Base-by-base conservation (phyloP, 2,888 invertebrate species). In the Erannis defoliaria region DNA sequence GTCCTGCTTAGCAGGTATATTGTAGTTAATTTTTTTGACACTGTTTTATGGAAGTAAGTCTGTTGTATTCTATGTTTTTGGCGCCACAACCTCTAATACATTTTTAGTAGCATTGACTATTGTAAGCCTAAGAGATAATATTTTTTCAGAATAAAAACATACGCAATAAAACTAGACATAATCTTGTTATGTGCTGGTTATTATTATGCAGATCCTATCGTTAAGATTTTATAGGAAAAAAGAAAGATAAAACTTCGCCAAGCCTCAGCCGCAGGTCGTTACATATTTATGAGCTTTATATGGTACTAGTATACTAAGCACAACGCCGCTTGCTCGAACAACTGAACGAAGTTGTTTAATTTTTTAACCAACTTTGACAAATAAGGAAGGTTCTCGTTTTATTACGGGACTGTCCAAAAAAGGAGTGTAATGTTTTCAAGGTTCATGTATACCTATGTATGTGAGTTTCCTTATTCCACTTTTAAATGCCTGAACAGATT, bases 141-240 rank as follows among this genome's bases (percentile, higher is more conserved):
- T 26, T 26, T 16, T 31, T 18, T 33, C 10, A 43, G 31, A 40
- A 59, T 56, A 62, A 63, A 61, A 48, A 37, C 46, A 57, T 23
- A 26, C 8, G 45, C 54, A 64, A 60, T 64, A 64, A 64, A 64
- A 62, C 60, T 51, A 55, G 49, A 55, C 38, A 45, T 62, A 55
- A 62, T 58, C 38, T 23, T 50, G 46, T 56, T 55, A 49, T 51
- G 56, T 57, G 42, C 53, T 51, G 49, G 59, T 62, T 51, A 53
- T 62, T 51, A 53, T 55, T 64, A 67, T 64, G 64, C 62, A 64
- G 57, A 67, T 64, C 14, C 43, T 16, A 59, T 62, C 54, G 60
- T 67, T 67, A 67, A 58, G 50, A 55, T 60, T 64, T 67, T 62
- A 64, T 67, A 62, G 53, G 57, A 33, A 55, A 55, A 62, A 55